Evolutionary conservation across 2,888 invertebrate species (phyloP).

Genomic region (Cheiracanthium punctorium): DNA sequence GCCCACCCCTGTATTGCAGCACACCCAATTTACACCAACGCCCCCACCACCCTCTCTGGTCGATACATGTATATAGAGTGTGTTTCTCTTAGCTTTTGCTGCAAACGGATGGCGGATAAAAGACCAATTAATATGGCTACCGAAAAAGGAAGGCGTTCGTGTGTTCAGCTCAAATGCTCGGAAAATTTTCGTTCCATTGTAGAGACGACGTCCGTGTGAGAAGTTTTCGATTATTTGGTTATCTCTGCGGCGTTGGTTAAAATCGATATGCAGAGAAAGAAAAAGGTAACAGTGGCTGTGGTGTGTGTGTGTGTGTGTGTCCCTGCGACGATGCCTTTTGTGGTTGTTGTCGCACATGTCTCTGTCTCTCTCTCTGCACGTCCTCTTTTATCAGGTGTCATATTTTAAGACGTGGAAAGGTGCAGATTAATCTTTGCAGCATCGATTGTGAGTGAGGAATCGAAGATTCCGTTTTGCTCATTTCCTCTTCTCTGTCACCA

Average conservation of each 20-base stretch:
- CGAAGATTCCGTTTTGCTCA: not conserved
- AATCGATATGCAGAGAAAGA: conserved; percentile 9
- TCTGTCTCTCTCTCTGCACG: too few relatives aligned
- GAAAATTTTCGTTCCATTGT: conserved; percentile 21
- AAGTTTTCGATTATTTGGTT: conserved; percentile 58
- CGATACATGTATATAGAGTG: conserved; percentile 34
- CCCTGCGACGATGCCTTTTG: too few relatives aligned
- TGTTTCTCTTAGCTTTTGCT: conserved; percentile 4
- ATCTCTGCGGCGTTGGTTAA: conserved; percentile 34
- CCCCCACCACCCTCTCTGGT: conserved; percentile 47
- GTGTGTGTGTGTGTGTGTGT: too few relatives aligned
- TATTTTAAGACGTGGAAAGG: conserved; percentile 50
- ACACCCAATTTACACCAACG: conserved; percentile 66
- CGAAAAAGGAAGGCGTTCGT: conserved; percentile 8
- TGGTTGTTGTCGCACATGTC: too few relatives aligned
- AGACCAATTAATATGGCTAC: conserved; percentile 67
- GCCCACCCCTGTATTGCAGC: conserved; percentile 59
- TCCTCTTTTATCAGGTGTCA: conserved; percentile 47
- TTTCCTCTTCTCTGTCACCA: not conserved
- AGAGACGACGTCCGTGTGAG: not conserved
- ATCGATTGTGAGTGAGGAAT: conserved; percentile 32
- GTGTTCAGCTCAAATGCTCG: conserved; percentile 23
- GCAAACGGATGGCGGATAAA: conserved; percentile 56
- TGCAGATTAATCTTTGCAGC: conserved; percentile 48
- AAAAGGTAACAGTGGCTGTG: conserved; percentile 36